Percentiles rank a stretch among this genome's conserved stretches.
phyloP scores from a whole-genome alignment of 2,113 vertebrate genomes.

The Amblyopsis rosae region DNA sequence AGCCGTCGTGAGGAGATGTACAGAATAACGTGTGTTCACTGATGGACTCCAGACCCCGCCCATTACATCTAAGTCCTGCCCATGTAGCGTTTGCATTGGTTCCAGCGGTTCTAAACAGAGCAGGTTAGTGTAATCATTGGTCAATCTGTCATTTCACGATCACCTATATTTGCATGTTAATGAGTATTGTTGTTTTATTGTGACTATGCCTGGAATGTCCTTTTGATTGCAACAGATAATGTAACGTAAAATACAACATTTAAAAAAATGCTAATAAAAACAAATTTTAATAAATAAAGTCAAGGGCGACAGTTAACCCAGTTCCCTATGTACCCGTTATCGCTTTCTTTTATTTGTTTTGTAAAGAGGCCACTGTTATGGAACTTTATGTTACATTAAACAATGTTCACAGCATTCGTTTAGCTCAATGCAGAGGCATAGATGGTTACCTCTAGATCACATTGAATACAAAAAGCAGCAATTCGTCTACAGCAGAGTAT shows the following conservation, averaged over 20 bases:
- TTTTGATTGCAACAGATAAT: slow-evolving; percentile 9
- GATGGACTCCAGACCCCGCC: background rate
- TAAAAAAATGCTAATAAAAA: background rate
- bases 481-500: too few relatives aligned
- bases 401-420: too few relatives aligned
- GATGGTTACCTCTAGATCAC: too few relatives aligned
- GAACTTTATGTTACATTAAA: too few relatives aligned
- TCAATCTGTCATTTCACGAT: slow-evolving; percentile 6
- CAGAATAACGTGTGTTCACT: background rate
- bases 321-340: background rate
- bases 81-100: slow-evolving; percentile 7
- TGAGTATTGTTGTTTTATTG: too few relatives aligned
- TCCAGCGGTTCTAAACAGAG: slow-evolving; percentile 13
- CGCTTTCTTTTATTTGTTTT: background rate
- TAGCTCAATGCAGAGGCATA: too few relatives aligned
- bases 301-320: background rate
- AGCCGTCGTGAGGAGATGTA: background rate
- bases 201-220: slow-evolving; percentile 19
- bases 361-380: background rate
- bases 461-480: too few relatives aligned
- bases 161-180: background rate
- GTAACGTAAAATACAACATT: background rate
- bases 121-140: slow-evolving; percentile 15
- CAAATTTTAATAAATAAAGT: too few relatives aligned
- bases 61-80: slow-evolving; percentile 6